Base-by-base conservation (phyloP, 2,888 invertebrate species). In the Meghimatium bilineatum region DNA sequence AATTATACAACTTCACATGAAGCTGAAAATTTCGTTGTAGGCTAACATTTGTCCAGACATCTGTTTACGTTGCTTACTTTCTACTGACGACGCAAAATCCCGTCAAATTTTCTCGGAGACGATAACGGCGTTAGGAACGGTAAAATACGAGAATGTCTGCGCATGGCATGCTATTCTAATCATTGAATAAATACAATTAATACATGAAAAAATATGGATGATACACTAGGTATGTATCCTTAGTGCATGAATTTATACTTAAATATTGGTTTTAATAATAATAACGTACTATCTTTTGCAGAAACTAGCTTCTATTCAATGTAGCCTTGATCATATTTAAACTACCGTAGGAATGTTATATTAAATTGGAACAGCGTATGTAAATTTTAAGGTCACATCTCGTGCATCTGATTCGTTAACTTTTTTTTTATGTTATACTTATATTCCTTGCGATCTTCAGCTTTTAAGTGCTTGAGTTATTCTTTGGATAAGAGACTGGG, bases 51-150 rank as follows among this genome's bases (percentile, higher is more conserved):
- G 76, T 71, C 69, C 69, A 56, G 52, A 82, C 82, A 82, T 66
- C 78, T n/a, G 83, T 34, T 75, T 78, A 66, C 69, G 81, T 87
- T 83, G 78, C 81, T 84, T 86, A 85, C 88, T 87, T 88, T 85
- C 83, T 84, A 87, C 87, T 88, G 71, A 82, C 72, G 77, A 83
- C 81, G 85, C 89, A 89, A 89, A 91, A 92, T 92, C 92, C 88
- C 92, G 92, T 91, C 89, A 85, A 85, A 84, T 90, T 83, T 92
- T 72, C 72, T 72, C 92, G 91, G 87, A 86, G 87, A 90, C 92
- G 92, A 89, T 92, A 92, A 92, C 92, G 92, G 92, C 92, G 92
- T 92, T 83, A 49, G 77, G 84, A 89, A 90, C 92, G 92, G 89
- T 91, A 92, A 90, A 87, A 83, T 90, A 89, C 92, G 92, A 92